Evolutionary conservation across 2,113 vertebrate species (phyloP).

Genomic region (Lophotis ruficrista): DNA sequence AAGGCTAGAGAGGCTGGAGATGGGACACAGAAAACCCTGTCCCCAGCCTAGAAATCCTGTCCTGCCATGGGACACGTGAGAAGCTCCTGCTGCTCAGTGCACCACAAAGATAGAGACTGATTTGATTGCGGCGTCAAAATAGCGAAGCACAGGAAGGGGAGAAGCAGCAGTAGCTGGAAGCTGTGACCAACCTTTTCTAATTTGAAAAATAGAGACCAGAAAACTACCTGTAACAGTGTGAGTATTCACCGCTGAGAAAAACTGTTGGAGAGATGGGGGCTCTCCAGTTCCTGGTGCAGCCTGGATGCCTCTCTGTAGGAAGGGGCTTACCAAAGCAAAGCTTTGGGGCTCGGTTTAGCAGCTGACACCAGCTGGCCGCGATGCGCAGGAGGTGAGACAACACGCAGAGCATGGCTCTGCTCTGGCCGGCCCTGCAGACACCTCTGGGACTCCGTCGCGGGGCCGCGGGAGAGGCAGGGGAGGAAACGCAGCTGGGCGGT

Average conservation of each 20-base stretch:
- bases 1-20: background rate
- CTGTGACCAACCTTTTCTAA: background rate
- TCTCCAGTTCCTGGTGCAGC: background rate
- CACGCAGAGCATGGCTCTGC: background rate
- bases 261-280: fast-evolving
- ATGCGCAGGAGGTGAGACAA: background rate
- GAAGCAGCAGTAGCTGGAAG: background rate
- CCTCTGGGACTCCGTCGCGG: background rate
- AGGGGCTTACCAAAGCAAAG: background rate
- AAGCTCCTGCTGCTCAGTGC: background rate
- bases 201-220: fast-evolving
- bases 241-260: background rate
- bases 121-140: background rate
- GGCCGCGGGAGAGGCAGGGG: background rate
- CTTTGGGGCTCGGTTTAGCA: background rate
- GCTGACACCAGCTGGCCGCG: background rate
- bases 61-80: background rate
- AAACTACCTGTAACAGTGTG: fast-evolving
- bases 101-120: fast-evolving
- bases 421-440: background rate
- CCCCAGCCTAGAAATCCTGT: background rate
- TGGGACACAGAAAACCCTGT: background rate
- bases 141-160: background rate
- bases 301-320: background rate
- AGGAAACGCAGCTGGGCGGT: background rate